These are phyloP conservation scores for Urocynchramus pylzowi DNA, from an alignment of 2,113 vertebrate species.

Conservation along the genomic window DNA sequence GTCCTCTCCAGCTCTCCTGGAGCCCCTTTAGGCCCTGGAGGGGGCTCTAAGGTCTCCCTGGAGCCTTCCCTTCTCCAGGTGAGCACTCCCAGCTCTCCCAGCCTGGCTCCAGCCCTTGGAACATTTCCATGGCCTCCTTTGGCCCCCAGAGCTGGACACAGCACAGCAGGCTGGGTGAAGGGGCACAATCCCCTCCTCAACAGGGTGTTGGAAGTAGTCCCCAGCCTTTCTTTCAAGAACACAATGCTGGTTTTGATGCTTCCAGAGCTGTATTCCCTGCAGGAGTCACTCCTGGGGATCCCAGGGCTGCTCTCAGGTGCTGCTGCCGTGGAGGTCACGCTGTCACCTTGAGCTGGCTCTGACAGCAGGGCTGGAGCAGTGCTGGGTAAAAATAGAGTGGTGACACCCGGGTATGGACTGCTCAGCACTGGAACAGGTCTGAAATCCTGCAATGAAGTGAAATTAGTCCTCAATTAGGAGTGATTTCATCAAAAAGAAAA, in stretches of 20 bases:
- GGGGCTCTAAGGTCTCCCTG: background rate
- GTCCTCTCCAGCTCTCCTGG: background rate
- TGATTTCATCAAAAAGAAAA: background rate
- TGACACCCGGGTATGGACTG: rapidly evolving
- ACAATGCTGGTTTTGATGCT: rapidly evolving
- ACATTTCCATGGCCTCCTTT: too few species aligned
- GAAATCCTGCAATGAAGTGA: background rate
- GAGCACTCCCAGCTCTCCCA: rapidly evolving
- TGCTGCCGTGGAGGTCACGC: background rate
- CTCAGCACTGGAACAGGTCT: background rate
- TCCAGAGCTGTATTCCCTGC: rapidly evolving
- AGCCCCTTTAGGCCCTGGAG: rapidly evolving
- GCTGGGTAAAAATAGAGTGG: background rate
- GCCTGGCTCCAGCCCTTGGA: background rate
- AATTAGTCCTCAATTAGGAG: background rate
- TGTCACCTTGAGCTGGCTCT: background rate
- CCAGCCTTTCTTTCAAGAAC: rapidly evolving
- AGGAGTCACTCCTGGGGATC: rapidly evolving
- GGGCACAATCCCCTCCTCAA: background rate
- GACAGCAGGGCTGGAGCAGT: background rate
- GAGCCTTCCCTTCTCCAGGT: background rate
- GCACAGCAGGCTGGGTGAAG: background rate
- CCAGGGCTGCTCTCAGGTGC: background rate
- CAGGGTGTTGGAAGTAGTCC: rapidly evolving
- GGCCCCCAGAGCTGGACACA: background rate